Conservation (phyloP, 2,797 vertebrate genomes). For the Brotula barbata region DNA sequence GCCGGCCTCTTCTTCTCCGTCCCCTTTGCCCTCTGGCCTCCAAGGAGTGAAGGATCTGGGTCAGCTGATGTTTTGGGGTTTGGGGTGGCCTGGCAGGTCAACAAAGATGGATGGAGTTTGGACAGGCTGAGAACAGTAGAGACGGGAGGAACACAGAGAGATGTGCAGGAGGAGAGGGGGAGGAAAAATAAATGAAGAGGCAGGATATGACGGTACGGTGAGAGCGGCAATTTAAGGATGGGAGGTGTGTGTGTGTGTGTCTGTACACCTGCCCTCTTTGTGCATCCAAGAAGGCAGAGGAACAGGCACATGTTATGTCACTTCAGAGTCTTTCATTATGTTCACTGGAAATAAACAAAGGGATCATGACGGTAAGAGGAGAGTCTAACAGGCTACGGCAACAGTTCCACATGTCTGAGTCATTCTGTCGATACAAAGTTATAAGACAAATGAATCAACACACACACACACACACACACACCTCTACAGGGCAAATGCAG, state of each 20-base stretch:
- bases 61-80: conserved; percentile 26
- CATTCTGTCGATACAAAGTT: too few relatives aligned
- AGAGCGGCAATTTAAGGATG: conserved; percentile 3
- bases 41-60: conserved; percentile 26
- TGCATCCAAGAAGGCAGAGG: conserved; percentile 1
- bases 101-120: conserved; percentile 8
- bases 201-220: conserved; percentile 22
- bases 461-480: not conserved
- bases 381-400: conserved; percentile 1
- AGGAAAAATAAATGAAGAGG: conserved; percentile 8
- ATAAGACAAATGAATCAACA: not conserved
- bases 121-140: conserved; percentile 7
- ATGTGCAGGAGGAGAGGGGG: conserved; percentile 1
- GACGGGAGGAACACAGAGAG: not conserved
- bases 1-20: not conserved
- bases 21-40: conserved; percentile 12
- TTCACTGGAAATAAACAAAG: conserved; percentile 38
- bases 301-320: conserved; percentile 2
- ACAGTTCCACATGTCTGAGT: conserved; percentile 10
- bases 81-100: conserved; percentile 27
- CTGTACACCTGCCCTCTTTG: conserved; percentile 14
- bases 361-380: not conserved
- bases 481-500: conserved; percentile 15
- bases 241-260: not conserved
- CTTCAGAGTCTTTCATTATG: conserved; percentile 32